A percentile compares a stretch with the other conserved stretches of the same genome.
Conservation (phyloP, 2,113 vertebrate genomes). For the Oceanites oceanicus region DNA sequence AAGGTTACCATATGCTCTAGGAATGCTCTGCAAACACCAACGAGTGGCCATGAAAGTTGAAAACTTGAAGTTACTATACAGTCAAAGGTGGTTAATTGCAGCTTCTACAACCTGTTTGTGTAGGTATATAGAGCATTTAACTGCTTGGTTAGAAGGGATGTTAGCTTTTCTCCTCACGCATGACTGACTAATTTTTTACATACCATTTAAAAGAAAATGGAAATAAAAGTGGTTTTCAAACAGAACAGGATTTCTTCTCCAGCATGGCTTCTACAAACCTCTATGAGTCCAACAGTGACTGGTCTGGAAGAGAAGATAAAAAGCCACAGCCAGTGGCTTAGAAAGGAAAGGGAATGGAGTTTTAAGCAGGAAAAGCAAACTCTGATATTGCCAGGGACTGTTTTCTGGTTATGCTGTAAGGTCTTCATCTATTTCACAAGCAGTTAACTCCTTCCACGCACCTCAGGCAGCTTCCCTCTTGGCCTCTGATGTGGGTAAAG, state of each 20-base stretch:
- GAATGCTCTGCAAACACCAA: constrained; percentile 38
- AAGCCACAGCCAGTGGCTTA: neutral
- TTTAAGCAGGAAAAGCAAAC: neutral
- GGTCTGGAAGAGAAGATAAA: neutral
- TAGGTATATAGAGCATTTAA: neutral
- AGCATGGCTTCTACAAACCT: neutral
- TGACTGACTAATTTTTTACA: constrained; percentile 16
- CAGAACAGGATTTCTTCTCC: neutral
- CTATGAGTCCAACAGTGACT: neutral
- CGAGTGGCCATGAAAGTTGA: neutral
- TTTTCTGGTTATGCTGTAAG: neutral
- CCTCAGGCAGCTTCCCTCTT: neutral
- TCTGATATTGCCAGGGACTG: neutral
- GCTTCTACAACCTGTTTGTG: constrained; percentile 35
- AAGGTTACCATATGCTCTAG: constrained; percentile 44
- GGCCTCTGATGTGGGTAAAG: neutral
- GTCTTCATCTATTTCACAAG: neutral
- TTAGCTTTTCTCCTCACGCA: constrained; percentile 22
- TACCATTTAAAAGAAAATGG: neutral
- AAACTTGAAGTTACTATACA: constrained; percentile 22
- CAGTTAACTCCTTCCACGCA: neutral
- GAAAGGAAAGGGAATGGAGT: neutral
- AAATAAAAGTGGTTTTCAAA: neutral
- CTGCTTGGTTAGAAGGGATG: constrained; percentile 23
- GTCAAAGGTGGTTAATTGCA: constrained; percentile 32